phyloP scores from a whole-genome alignment of 2,797 vertebrate species.

The Tenualosa ilisha region DNA sequence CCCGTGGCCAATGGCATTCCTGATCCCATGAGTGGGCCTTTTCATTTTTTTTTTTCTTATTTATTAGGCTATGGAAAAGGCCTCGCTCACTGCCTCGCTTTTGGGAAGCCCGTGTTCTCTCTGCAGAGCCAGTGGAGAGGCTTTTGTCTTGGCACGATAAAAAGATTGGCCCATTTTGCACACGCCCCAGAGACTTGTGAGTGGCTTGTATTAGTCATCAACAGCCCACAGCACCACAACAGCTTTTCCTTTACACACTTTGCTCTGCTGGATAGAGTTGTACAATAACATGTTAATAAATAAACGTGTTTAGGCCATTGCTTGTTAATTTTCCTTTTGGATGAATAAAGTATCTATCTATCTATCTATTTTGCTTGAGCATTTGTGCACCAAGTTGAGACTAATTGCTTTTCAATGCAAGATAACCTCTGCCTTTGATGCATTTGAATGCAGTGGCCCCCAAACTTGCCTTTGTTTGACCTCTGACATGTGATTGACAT shows the following conservation, averaged over 20 bases:
- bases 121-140: neutral
- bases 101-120: neutral
- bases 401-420: neutral
- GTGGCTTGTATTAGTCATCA: slow-evolving; percentile 7
- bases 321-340: neutral
- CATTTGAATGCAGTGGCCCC: neutral
- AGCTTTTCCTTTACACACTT: neutral
- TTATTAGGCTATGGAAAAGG: neutral
- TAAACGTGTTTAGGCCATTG: neutral
- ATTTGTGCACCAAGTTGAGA: neutral
- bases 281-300: too few relatives aligned
- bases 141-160: slow-evolving; percentile 16
- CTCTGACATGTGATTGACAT: neutral
- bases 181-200: neutral
- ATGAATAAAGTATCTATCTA: too few relatives aligned
- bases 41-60: neutral
- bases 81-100: neutral
- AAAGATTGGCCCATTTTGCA: neutral
- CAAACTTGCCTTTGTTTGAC: neutral
- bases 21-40: slow-evolving; percentile 10
- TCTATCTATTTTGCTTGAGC: neutral
- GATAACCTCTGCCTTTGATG: neutral
- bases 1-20: neutral
- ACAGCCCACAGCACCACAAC: neutral
- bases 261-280: too few relatives aligned